Base-by-base conservation (phyloP, 2,888 invertebrate genomes). In the Xestia ashworthii region DNA sequence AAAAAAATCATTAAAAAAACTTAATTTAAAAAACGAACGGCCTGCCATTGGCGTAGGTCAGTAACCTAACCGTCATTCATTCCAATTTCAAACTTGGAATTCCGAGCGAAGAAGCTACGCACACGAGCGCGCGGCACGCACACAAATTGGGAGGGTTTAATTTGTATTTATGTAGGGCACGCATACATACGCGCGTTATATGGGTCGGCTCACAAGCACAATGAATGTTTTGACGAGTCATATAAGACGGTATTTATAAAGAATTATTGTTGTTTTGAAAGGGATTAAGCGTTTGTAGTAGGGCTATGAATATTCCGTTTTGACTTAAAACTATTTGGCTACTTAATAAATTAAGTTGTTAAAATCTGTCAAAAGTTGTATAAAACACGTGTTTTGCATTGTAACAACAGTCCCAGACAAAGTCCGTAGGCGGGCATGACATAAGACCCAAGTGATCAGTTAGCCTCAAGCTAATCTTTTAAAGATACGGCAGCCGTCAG, bases 1-100 rank as follows among this genome's bases (percentile, higher is more conserved):
- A 71, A 71, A 62, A 41, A 64, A 71, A 71, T 46, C 14, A 22
- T 32, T 75, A 66, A 25, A 70, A 69, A 76, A 78, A 76, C 64
- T n/a, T 55, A 71, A 58, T 76, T 82, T 48, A 48, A 67, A 82
- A 84, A 84, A 82, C 55, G 60, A 77, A 81, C 79, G 81, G 82
- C 78, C 71, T 84, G 81, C 87, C 84, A 89, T 94, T 95, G 93
- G 90, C 94, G 88, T 95, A 95, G 96, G 96, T 96, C 95, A 95
- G 95, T 93, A 94, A 96, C 96, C 96, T 94, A 93, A 93, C 93
- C 95, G 95, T 95, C 96, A 95, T 95, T 96, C 95, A 96, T 95
- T 95, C 94, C 94, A 95, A 95, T 95, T 96, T 94, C 94, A 95
- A 96, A 96, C 94, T 96, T 96, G 95, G 94, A 96, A 95, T 95